phyloP scores from a whole-genome alignment of 2,888 invertebrate species.

The Drosophila macrospina region DNA sequence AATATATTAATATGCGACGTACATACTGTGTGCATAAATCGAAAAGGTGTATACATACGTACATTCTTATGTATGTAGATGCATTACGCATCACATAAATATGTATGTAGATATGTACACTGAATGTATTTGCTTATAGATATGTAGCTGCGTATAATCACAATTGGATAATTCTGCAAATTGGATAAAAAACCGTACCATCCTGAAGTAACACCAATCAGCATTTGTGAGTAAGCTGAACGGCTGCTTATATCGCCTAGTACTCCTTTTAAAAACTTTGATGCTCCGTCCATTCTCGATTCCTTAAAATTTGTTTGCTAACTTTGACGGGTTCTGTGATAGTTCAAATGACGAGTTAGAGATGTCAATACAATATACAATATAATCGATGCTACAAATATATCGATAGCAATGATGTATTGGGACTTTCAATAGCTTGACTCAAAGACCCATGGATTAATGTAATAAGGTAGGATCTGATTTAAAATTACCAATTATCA shows the following conservation, averaged over 20 bases:
- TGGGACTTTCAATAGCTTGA: not conserved
- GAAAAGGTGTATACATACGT: conserved; percentile 2
- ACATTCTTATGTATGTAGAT: conserved; percentile 1
- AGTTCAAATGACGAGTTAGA: not conserved
- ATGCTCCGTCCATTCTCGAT: conserved; percentile 88
- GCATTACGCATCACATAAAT: conserved; percentile 12
- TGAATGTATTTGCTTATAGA: too few species aligned
- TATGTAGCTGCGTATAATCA: not conserved
- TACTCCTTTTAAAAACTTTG: conserved; percentile 87
- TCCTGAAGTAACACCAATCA: conserved; percentile 94
- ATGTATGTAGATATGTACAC: not conserved
- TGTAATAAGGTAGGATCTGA: not conserved
- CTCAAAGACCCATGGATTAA: not conserved
- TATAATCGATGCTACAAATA: not conserved
- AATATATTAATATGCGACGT: not conserved
- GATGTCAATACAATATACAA: not conserved
- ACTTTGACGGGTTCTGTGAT: conserved; percentile 10
- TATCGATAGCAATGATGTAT: conserved; percentile 1
- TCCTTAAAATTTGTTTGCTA: conserved; percentile 21
- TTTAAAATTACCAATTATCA: too few species aligned
- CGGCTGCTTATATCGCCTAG: conserved; percentile 93
- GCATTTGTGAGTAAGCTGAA: conserved; percentile 94
- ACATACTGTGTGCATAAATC: not conserved
- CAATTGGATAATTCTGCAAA: conserved; percentile 11
- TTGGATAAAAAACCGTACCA: conserved; percentile 88